Percentiles rank a stretch among this genome's conserved stretches.
phyloP scores from a whole-genome alignment of 2,888 invertebrate species.

The Rhagium mordax region DNA sequence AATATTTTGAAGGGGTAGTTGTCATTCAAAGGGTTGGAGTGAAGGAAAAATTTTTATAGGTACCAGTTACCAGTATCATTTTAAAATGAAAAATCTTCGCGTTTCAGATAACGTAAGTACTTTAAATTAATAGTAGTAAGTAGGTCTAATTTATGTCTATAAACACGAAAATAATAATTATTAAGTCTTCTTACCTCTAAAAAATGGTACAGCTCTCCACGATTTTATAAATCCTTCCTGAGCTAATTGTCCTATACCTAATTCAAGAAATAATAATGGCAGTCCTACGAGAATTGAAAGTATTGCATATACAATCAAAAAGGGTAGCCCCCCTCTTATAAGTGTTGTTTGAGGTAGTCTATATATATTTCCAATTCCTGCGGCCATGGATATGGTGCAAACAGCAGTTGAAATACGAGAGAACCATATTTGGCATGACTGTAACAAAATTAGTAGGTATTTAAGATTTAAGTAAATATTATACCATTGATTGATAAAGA shows the following conservation, averaged over 20 bases:
- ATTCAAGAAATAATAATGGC: constrained; percentile 75
- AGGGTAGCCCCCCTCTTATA: constrained; percentile 75
- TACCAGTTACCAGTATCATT: no score
- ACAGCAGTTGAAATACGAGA: constrained; percentile 68
- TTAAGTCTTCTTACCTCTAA: constrained; percentile 78
- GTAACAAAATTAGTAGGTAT: constrained; percentile 54
- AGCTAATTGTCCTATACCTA: constrained; percentile 77
- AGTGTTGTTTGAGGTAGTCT: constrained; percentile 75
- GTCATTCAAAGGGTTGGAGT: no score
- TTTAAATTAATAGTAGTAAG: no score
- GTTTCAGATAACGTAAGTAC: no score
- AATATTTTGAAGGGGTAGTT: no score
- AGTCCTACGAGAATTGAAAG: constrained; percentile 72
- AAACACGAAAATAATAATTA: no score
- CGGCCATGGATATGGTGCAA: constrained; percentile 74
- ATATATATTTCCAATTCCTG: constrained; percentile 74
- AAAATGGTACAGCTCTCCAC: constrained; percentile 78
- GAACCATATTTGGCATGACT: constrained; percentile 68
- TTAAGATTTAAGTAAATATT: background rate
- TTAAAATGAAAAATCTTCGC: no score
- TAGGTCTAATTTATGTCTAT: no score
- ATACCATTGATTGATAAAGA: no score
- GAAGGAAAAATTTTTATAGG: no score
- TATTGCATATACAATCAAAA: constrained; percentile 71
- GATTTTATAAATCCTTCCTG: constrained; percentile 78